Percentiles rank a stretch among this genome's conserved stretches.
Conservation (phyloP, 2,797 vertebrate species). For the Protosalanx chinensis region DNA sequence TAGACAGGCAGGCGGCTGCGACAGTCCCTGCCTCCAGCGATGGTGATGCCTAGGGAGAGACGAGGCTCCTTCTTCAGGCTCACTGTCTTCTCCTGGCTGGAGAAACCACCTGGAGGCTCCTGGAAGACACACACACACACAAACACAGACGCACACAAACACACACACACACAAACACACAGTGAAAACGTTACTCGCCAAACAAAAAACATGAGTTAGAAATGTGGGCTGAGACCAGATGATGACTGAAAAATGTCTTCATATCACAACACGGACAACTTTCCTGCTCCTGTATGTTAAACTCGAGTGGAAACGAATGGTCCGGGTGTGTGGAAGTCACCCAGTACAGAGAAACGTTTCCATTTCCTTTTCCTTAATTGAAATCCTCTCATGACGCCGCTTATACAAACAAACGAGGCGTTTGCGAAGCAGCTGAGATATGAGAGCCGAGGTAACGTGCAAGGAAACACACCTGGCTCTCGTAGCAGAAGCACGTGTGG, state of each 20-base stretch:
- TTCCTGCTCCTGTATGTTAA: too few relatives aligned
- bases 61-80: constrained; percentile 88
- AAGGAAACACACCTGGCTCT: constrained; percentile 64
- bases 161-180: background rate
- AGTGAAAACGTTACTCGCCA: background rate
- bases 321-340: too few relatives aligned
- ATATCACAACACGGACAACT: too few relatives aligned
- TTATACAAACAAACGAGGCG: constrained; percentile 74
- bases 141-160: background rate
- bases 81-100: constrained; percentile 84
- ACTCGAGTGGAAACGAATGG: too few relatives aligned
- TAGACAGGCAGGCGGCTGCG: constrained; percentile 87
- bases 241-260: too few relatives aligned
- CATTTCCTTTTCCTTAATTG: constrained; percentile 39
- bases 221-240: too few relatives aligned
- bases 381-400: constrained; percentile 54
- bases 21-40: constrained; percentile 87
- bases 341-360: background rate
- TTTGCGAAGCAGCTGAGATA: constrained; percentile 64
- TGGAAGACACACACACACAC: constrained; percentile 35
- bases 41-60: constrained; percentile 90
- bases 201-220: too few relatives aligned
- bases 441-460: constrained; percentile 57
- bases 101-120: constrained; percentile 84
- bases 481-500: constrained; percentile 71